These are phyloP conservation scores for Helicoverpa assulta DNA, from an alignment of 2,888 invertebrate genomes.

Conservation along the genomic window DNA sequence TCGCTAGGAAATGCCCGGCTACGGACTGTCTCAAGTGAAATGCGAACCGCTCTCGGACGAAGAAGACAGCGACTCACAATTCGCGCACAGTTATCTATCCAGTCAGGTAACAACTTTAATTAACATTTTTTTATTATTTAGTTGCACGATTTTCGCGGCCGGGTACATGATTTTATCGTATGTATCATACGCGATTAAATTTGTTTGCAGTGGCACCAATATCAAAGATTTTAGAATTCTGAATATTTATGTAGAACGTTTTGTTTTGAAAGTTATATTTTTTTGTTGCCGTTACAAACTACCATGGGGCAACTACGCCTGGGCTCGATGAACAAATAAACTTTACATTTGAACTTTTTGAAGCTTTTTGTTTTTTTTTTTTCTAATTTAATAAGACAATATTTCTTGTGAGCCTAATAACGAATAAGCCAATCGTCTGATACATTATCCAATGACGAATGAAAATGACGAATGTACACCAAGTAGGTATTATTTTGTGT, in stretches of 20 bases:
- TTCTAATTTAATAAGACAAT: too few species aligned
- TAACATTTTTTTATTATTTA: slow-evolving; percentile 41
- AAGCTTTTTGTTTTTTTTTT: too few species aligned
- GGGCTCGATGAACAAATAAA: too few species aligned
- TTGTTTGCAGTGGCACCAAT: slow-evolving; percentile 16
- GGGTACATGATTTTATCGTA: slow-evolving; percentile 18
- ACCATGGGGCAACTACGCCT: too few species aligned
- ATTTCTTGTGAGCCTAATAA: too few species aligned
- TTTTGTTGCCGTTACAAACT: background rate
- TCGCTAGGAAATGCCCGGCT: slow-evolving; percentile 81
- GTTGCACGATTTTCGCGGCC: slow-evolving; percentile 32
- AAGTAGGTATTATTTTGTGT: too few species aligned
- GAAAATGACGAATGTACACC: too few species aligned
- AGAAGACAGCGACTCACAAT: slow-evolving; percentile 78
- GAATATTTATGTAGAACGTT: background rate
- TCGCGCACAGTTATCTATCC: slow-evolving; percentile 70
- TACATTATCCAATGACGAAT: too few species aligned
- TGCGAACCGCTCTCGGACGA: slow-evolving; percentile 83
- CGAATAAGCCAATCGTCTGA: too few species aligned
- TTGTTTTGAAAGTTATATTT: background rate
- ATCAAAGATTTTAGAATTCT: background rate
- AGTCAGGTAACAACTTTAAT: slow-evolving; percentile 73
- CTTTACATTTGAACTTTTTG: too few species aligned
- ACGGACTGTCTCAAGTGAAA: slow-evolving; percentile 77
- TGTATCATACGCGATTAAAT: slow-evolving; percentile 20